These are phyloP conservation scores for Cochlearius cochlearius DNA, from an alignment of 2,113 vertebrate genomes.

Conservation along the genomic window DNA sequence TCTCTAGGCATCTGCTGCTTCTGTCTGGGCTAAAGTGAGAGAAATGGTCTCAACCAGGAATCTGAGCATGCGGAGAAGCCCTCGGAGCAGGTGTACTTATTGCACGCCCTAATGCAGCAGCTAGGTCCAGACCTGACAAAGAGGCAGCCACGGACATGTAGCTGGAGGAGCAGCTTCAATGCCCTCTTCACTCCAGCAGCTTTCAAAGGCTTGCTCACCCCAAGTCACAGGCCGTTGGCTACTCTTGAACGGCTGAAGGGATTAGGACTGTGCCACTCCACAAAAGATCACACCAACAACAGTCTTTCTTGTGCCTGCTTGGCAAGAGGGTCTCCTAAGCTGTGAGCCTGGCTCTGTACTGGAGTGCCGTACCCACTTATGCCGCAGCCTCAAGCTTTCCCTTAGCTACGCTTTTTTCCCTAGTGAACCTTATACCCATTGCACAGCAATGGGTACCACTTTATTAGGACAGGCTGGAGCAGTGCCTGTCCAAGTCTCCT, in stretches of 20 bases:
- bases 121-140: background rate
- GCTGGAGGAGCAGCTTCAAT: background rate
- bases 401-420: background rate
- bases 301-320: background rate
- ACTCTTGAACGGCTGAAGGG: background rate
- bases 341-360: background rate
- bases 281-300: background rate
- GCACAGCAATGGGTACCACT: fast-evolving
- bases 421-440: background rate
- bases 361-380: background rate
- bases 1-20: background rate
- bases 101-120: background rate
- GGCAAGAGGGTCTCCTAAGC: background rate
- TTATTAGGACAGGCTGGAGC: background rate
- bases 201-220: background rate
- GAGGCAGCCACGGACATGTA: background rate
- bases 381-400: background rate
- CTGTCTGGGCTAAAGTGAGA: background rate
- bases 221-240: background rate
- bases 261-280: background rate
- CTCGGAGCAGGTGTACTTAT: background rate
- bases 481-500: background rate
- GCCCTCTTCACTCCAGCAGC: background rate
- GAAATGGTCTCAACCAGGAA: background rate
- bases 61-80: background rate